These are phyloP conservation scores for Hetaerina americana DNA, from an alignment of 1,140 invertebrate species.

Conservation along the genomic window DNA sequence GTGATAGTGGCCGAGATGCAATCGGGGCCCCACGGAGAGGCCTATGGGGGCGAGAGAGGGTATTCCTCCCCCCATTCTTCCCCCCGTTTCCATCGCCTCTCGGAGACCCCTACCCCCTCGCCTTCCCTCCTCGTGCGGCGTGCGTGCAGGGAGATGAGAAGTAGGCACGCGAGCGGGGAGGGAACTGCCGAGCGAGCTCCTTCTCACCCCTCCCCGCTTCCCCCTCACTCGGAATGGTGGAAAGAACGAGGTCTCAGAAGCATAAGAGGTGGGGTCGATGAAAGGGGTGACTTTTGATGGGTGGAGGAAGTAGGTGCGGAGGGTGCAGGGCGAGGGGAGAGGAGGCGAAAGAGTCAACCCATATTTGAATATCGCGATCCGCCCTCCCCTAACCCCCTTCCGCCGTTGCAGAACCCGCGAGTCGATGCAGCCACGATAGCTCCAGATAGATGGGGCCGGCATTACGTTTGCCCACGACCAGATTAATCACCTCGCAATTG, in stretches of 20 bases:
- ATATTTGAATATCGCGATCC: not conserved
- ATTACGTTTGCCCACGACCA: not conserved
- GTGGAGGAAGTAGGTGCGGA: no score
- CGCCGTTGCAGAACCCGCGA: not conserved
- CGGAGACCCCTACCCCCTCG: no score
- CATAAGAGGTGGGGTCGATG: no score
- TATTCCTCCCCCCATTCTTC: no score
- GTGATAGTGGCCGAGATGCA: not conserved
- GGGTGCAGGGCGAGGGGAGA: not conserved
- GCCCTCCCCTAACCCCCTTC: not conserved
- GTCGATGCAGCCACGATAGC: not conserved
- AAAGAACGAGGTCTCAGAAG: no score
- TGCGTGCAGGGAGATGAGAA: not conserved
- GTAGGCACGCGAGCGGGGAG: not conserved
- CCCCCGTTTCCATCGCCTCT: no score
- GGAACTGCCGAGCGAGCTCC: not conserved
- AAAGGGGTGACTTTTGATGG: no score
- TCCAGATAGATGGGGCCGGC: not conserved
- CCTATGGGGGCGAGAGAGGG: no score
- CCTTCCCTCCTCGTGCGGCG: no score
- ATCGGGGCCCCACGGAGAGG: no score
- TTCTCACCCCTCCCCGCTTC: no score
- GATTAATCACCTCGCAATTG: not conserved
- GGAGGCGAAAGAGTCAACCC: not conserved
- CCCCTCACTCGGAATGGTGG: no score